Base-by-base conservation (phyloP, 2,888 invertebrate species). In the Cryptus armator region DNA sequence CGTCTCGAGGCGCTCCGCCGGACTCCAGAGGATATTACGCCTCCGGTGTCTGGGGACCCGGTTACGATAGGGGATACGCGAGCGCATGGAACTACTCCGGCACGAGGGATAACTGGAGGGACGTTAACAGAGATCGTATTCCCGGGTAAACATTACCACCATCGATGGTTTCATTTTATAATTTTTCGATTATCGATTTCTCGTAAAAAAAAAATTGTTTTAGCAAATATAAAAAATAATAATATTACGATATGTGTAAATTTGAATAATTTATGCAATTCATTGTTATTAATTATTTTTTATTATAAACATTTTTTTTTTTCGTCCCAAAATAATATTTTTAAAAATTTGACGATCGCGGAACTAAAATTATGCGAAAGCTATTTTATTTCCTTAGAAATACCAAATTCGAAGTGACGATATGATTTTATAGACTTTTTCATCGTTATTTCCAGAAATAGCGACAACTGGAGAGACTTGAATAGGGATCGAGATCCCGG, bases 31-130 rank as follows among this genome's bases (percentile, higher is more conserved):
- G 90, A 32, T 91, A 89, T 83, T 90, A 89, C 78, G 68, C 88
- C 9, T 88, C 89, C 19, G 88, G 88, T 16, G 77, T 87, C 62
- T 90, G 89, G 90, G 89, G 89, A 76, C 90, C 90, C 0, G 90
- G 90, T 37, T 90, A 90, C 71, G 90, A 91, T 53, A 86, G 90
- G 51, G 90, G 90, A 43, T 91, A 92, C 77, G 92, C 92, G 14
- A 91, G 89, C 62, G 90, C 89, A 29, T 92, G 91, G 92, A 92
- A 91, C 83, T 92, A 92, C 86, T 89, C 88, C 29, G 89, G 91
- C 43, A 84, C 75, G 10, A 87, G 91, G 43, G 90, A 91, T 83
- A 87, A 80, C 74, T 92, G 92, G 92, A 87, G 91, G 72, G 90
- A 91, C 72, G 77, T 88, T 53, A 88, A 88, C 83, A 86, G 89